phyloP scores from a whole-genome alignment of 2,888 invertebrate genomes.

The Cerceris rybyensis region DNA sequence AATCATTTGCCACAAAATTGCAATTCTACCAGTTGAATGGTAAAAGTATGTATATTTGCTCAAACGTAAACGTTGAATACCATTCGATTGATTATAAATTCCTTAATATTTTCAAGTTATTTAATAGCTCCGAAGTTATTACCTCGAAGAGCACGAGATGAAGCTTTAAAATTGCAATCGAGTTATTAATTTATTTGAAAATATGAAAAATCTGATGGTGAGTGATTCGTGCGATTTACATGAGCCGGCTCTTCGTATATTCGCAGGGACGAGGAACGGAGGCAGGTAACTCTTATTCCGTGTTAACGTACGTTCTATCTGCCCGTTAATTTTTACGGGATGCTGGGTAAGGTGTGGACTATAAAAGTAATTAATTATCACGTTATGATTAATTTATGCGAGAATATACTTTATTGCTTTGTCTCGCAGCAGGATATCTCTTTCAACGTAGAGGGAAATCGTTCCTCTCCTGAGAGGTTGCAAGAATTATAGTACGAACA shows the following conservation, averaged over 20 bases:
- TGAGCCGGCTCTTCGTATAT: slow-evolving; percentile 4
- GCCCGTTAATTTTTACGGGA: slow-evolving; percentile 28
- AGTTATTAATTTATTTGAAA: slow-evolving; percentile 26
- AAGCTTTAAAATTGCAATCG: background rate
- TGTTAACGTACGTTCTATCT: slow-evolving; percentile 38
- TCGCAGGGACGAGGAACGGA: slow-evolving; percentile 8
- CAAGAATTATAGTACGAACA: slow-evolving; percentile 36
- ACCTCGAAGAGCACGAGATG: no score
- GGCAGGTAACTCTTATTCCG: slow-evolving; percentile 40
- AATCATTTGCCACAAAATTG: no score
- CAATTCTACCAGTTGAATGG: no score
- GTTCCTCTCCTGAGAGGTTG: slow-evolving; percentile 23
- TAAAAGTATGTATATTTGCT: no score
- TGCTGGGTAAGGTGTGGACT: slow-evolving; percentile 10
- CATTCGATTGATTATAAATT: no score
- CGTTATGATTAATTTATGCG: slow-evolving; percentile 54
- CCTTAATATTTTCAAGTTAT: no score
- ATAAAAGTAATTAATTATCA: slow-evolving; percentile 60
- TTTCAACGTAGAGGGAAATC: slow-evolving; percentile 37
- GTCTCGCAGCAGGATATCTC: slow-evolving; percentile 49
- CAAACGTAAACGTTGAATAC: no score
- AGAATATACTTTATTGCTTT: slow-evolving; percentile 45
- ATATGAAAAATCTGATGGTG: slow-evolving; percentile 12
- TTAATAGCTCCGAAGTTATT: no score
- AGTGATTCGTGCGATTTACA: slow-evolving; percentile 31